A percentile compares a stretch with the other conserved stretches of the same genome.
phyloP scores from a whole-genome alignment of 2,888 invertebrate species.

The Merodon equestris region DNA sequence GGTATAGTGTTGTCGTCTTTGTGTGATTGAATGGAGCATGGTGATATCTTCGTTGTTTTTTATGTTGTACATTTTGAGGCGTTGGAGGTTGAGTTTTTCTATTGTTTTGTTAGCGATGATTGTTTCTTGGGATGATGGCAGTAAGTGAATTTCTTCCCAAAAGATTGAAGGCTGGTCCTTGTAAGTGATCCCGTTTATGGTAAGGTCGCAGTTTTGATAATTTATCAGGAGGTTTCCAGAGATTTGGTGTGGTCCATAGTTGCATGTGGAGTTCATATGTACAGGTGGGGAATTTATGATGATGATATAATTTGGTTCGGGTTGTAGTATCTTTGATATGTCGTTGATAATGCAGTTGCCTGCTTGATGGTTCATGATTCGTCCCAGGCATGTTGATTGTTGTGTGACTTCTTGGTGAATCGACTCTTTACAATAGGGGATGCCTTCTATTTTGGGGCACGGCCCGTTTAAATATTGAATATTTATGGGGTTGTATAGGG shows the following conservation, averaged over 20 bases:
- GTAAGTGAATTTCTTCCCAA: constrained; percentile 16
- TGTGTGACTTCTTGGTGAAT: neutral
- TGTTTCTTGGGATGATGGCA: neutral
- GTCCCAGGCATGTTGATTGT: constrained; percentile 1
- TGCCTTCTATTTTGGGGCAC: constrained; percentile 4
- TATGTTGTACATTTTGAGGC: neutral
- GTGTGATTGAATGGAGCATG: neutral
- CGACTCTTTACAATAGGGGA: neutral
- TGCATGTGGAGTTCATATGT: constrained; percentile 4
- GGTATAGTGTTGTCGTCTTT: neutral
- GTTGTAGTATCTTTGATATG: constrained; percentile 4
- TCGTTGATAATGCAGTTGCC: neutral
- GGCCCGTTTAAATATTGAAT: neutral
- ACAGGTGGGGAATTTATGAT: neutral
- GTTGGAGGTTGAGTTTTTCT: neutral
- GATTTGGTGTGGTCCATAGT: neutral
- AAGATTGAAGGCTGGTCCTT: constrained; percentile 10
- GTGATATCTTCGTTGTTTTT: neutral
- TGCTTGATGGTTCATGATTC: neutral
- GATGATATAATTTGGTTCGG: neutral
- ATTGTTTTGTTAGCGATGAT: constrained; percentile 4
- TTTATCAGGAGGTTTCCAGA: constrained; percentile 5
- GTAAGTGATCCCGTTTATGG: constrained; percentile 11
- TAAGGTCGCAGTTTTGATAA: constrained; percentile 10
- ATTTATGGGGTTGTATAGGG: neutral